These are phyloP conservation scores for Diprion similis DNA, from an alignment of 1,140 invertebrate species.

Conservation along the genomic window DNA sequence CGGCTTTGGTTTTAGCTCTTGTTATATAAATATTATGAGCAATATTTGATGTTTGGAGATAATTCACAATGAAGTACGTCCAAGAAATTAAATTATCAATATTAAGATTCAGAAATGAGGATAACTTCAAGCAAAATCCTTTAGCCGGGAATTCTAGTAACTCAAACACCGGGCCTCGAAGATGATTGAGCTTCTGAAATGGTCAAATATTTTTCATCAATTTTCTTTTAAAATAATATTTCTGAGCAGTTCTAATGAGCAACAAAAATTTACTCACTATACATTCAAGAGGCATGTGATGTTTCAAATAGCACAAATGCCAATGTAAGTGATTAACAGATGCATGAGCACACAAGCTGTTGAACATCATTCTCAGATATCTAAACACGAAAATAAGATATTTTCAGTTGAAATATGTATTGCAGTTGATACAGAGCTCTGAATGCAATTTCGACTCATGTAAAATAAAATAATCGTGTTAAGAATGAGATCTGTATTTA, in stretches of 20 bases:
- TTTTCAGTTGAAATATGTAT: background rate
- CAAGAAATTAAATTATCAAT: conserved; percentile 47
- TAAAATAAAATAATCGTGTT: background rate
- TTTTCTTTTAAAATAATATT: conserved; percentile 19
- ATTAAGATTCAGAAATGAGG: conserved; percentile 43
- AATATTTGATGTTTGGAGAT: conserved; percentile 65
- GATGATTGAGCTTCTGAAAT: conserved; percentile 61
- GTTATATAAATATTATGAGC: conserved; percentile 76
- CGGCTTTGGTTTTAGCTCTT: conserved; percentile 52
- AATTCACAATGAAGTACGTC: conserved; percentile 61
- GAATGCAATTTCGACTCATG: background rate
- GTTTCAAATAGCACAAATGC: conserved; percentile 74
- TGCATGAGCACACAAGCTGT: conserved; percentile 79
- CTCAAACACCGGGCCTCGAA: conserved; percentile 61
- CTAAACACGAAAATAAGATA: conserved; percentile 51
- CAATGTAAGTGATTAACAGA: conserved; percentile 85
- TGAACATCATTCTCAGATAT: conserved; percentile 72
- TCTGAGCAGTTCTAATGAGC: conserved; percentile 12
- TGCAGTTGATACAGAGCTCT: too few species aligned
- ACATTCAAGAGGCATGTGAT: conserved; percentile 69
- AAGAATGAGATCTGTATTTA: background rate
- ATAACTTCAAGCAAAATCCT: conserved; percentile 70
- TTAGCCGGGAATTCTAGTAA: conserved; percentile 65
- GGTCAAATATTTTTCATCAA: conserved; percentile 24
- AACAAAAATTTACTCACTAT: conserved; percentile 61